Conservation (phyloP, 2,888 invertebrate species). For the Watsonalla binaria region DNA sequence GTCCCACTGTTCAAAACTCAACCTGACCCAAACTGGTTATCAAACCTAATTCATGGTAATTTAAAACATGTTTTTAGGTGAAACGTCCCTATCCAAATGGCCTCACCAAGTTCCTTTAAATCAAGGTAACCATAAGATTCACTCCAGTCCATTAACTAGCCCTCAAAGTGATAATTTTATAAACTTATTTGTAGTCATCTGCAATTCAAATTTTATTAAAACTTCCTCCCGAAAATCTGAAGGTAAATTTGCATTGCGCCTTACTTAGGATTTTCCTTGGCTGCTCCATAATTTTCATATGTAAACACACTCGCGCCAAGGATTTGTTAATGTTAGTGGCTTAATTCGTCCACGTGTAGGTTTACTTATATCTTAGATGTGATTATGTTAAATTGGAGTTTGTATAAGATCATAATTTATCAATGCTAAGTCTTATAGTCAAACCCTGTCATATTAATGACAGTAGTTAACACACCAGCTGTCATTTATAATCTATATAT, state of each 20-base stretch:
- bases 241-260: conserved; percentile 44
- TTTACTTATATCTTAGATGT: background rate
- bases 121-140: conserved; percentile 12
- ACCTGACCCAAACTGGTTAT: too few relatives aligned
- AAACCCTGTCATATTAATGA: too few relatives aligned
- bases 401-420: background rate
- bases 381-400: background rate
- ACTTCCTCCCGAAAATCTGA: conserved; percentile 36
- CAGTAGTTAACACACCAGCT: too few relatives aligned
- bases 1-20: too few relatives aligned
- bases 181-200: conserved; percentile 59
- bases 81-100: background rate
- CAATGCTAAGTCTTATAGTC: too few relatives aligned
- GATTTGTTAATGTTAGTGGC: conserved; percentile 4
- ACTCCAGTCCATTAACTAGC: conserved; percentile 40
- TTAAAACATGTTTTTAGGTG: background rate
- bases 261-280: conserved; percentile 35
- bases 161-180: conserved; percentile 41
- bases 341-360: background rate
- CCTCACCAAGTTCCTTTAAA: background rate
- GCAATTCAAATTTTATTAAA: conserved; percentile 56
- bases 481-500: too few relatives aligned
- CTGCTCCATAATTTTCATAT: conserved; percentile 40
- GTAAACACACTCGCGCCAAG: conserved; percentile 20
- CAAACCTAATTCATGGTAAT: background rate